Conservation (phyloP, 2,113 vertebrate genomes). For the Vidua chalybeata region DNA sequence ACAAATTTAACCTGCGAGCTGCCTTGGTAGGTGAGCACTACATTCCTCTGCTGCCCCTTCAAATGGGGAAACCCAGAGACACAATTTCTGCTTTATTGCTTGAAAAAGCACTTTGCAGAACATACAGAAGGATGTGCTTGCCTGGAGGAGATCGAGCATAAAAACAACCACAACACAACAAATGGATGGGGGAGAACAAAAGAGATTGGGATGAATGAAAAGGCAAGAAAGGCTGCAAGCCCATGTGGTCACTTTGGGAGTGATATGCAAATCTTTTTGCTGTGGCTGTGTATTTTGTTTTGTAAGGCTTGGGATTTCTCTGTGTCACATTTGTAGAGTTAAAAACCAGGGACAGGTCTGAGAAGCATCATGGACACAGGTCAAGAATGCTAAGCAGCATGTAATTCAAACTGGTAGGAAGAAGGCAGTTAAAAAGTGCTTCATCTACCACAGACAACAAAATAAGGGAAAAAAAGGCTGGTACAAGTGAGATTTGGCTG, state of each 20-base stretch:
- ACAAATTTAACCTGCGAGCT: background rate
- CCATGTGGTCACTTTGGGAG: background rate
- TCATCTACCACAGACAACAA: background rate
- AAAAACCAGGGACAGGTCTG: background rate
- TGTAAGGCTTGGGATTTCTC: background rate
- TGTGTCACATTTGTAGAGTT: background rate
- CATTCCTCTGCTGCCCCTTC: background rate
- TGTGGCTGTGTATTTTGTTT: background rate
- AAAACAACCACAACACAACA: background rate
- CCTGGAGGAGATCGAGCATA: slow-evolving; percentile 10
- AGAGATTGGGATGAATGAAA: background rate
- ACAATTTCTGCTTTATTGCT: background rate
- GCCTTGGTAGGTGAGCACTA: background rate
- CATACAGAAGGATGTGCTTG: background rate
- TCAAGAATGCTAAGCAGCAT: background rate
- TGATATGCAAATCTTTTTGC: background rate
- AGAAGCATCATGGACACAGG: background rate
- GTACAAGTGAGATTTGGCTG: background rate
- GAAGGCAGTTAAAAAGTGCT: background rate
- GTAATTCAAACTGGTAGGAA: background rate
- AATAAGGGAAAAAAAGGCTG: background rate
- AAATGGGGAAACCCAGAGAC: background rate
- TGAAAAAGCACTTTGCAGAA: slow-evolving; percentile 40
- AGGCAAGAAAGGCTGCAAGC: background rate
- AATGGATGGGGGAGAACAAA: slow-evolving; percentile 24